Evolutionary conservation across 2,888 invertebrate species (phyloP), one percentile per base, ranked within the genome.

Genomic region (Toxonevra muliebris): DNA sequence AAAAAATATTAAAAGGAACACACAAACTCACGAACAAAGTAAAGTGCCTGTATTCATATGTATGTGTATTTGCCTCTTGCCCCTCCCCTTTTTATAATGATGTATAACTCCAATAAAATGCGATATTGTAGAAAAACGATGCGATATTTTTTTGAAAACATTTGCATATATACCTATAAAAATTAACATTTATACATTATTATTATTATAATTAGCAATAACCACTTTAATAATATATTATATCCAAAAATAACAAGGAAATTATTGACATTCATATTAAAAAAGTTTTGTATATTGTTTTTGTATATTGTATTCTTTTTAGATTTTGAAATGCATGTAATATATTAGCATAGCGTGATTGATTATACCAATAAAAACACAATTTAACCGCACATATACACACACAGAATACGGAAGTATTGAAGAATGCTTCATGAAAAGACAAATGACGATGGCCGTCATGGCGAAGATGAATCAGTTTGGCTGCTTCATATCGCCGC

Each of bases 401-500:
- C 30, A 30, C 30, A 30, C 30, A 30, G 30, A 30, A 30, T 30
- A 30, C 30, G 7, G 30, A 4, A 30, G 30, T 30, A 30, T 30
- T 30, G 7, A 30, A 30, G 30, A 7, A 30, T 30, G 30, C 7
- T 30, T 30, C 2, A 30, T 30, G 30, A 30, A 30, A 4, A 30
- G 30, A 30, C 30, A 30, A 4, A 30, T n/a, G n/a, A n/a, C n/a
- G n/a, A n/a, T n/a, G n/a, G n/a, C n/a, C n/a, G 30, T 30, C 3
- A 30, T 7, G 30, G 7, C 7, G 30, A 30, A 30, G 30, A 30
- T 2, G 30, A 30, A 30, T 30, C 30, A 30, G 7, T 30, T 30
- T 30, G 30, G 7, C 30, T 30, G 30, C 30, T 30, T 30, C 50
- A 66, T 50, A 53, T 74, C 73, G 66, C 71, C 75, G 4, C 76